A percentile compares a stretch with the other conserved stretches of the same genome.
Conservation (phyloP, 2,797 vertebrate genomes). For the Scyliorhinus canicula region DNA sequence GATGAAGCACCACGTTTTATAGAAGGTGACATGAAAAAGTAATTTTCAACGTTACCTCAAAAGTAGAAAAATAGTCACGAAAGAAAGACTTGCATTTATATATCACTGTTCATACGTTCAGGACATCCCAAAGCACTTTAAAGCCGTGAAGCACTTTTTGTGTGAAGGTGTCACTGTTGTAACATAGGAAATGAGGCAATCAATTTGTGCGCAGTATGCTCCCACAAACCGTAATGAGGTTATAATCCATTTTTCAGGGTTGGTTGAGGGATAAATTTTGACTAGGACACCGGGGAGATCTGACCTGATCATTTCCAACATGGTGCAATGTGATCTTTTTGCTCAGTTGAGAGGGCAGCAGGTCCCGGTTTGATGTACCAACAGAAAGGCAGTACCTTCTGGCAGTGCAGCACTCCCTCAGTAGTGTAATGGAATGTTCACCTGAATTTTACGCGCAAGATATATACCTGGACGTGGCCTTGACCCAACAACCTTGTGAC, state of each 20-base stretch:
- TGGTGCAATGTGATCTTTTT: background rate
- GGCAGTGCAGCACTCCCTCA: background rate
- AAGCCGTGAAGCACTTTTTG: background rate
- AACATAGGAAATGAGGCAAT: background rate
- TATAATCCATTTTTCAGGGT: too few relatives aligned
- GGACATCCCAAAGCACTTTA: background rate
- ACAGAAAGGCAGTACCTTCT: background rate
- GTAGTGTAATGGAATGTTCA: background rate
- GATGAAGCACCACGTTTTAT: background rate
- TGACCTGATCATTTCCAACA: background rate
- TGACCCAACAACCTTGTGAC: background rate
- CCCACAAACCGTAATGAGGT: background rate
- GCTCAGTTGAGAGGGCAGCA: background rate
- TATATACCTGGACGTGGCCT: background rate
- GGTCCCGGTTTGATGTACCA: background rate
- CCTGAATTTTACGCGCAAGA: too few relatives aligned
- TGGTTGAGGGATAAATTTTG: background rate
- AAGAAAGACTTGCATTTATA: background rate
- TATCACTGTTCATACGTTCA: background rate
- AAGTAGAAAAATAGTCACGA: background rate
- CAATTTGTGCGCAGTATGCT: background rate
- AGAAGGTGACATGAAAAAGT: background rate
- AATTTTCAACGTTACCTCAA: background rate
- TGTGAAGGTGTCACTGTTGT: background rate
- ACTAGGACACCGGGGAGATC: background rate